Conservation (phyloP, 2,797 vertebrate species). For the Danio aesculapii region DNA sequence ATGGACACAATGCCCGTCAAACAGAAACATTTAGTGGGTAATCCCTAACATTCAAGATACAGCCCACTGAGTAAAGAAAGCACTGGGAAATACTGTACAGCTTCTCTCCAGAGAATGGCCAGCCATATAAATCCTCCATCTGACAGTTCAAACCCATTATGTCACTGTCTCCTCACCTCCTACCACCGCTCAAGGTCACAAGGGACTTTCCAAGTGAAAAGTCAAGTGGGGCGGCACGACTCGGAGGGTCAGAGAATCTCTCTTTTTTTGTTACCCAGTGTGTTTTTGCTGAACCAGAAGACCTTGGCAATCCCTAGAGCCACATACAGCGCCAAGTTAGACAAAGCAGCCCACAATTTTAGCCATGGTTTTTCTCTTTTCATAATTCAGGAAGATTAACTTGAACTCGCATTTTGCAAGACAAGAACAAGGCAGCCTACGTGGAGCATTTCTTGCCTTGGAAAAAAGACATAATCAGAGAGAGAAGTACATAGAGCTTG, state of each 20-base stretch:
- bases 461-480: constrained; percentile 18
- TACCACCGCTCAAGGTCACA: constrained; percentile 62
- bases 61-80: constrained; percentile 53
- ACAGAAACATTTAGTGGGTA: not conserved
- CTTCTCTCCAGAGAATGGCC: constrained; percentile 41
- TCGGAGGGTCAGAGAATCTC: not conserved
- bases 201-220: constrained; percentile 60
- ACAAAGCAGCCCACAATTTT: not conserved
- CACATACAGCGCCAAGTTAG: not conserved
- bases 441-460: not conserved
- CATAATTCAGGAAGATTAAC: constrained; percentile 26
- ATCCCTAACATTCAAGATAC: constrained; percentile 10
- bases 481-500: not conserved
- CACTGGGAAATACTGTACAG: constrained; percentile 37
- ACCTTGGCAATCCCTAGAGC: constrained; percentile 1
- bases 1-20: not conserved
- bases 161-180: constrained; percentile 51
- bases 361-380: constrained; percentile 13
- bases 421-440: not conserved
- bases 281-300: constrained; percentile 7
- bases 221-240: constrained; percentile 48
- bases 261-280: not conserved
- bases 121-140: constrained; percentile 12
- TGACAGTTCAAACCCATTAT: constrained; percentile 60
- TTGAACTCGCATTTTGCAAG: constrained; percentile 16